These are phyloP conservation scores for Drosophila arizonae DNA, from an alignment of 1,140 invertebrate species.

Conservation along the genomic window DNA sequence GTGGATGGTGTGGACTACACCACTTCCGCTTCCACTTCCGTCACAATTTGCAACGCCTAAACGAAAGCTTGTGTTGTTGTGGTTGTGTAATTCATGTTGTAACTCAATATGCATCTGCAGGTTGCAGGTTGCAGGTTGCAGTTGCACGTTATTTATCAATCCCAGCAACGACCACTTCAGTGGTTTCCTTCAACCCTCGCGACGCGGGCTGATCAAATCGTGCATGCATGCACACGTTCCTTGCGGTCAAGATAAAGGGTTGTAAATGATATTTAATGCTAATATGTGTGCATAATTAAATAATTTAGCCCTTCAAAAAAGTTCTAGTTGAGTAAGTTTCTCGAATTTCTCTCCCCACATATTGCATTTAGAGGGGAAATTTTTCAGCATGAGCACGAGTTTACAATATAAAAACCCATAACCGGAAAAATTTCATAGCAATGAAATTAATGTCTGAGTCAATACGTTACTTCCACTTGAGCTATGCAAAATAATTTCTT, in stretches of 20 bases:
- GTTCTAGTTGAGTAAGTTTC: background rate
- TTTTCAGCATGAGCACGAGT: too few species aligned
- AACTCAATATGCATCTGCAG: conserved; percentile 66
- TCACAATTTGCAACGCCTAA: conserved; percentile 8
- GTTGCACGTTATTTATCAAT: conserved; percentile 37
- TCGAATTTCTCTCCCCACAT: conserved; percentile 1
- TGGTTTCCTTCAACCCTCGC: conserved; percentile 59
- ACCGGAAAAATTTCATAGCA: too few species aligned
- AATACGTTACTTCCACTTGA: too few species aligned
- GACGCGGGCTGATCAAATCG: conserved; percentile 42
- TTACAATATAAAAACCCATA: too few species aligned
- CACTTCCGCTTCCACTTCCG: conserved; percentile 44
- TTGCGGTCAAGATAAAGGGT: conserved; percentile 14
- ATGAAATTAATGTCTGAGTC: too few species aligned
- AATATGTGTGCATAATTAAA: conserved; percentile 22
- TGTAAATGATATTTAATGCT: conserved; percentile 1
- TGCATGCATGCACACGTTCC: conserved; percentile 8
- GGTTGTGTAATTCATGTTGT: conserved; percentile 18
- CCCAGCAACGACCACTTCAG: conserved; percentile 58
- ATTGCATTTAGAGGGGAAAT: background rate
- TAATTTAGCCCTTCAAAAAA: conserved; percentile 24
- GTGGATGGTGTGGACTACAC: conserved; percentile 17
- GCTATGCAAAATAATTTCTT: too few species aligned
- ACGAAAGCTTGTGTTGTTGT: conserved; percentile 2
- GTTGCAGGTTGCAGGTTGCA: conserved; percentile 25